Evolutionary conservation across 2,113 vertebrate species (phyloP), one percentile per base, ranked within the genome.

Genomic region (Pristiophorus japonicus): DNA sequence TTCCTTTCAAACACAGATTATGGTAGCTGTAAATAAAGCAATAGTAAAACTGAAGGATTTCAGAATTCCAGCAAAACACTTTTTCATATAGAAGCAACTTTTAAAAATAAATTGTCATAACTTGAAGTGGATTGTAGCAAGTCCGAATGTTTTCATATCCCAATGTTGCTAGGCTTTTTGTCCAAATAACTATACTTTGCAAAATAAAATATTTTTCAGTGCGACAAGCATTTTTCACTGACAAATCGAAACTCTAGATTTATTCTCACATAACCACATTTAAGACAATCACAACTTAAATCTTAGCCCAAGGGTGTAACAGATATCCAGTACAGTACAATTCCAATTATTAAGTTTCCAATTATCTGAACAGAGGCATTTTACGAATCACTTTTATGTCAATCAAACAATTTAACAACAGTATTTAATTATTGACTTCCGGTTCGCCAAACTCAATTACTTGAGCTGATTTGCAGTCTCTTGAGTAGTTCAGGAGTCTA

Each of bases 391-490:
- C 93, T 51, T 67, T 94, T 70, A 73, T 67, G 65, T 94, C 66
- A 70, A 70, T 73, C 93, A 94, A 73, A 70, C 66, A 94, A 94
- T 94, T 94, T 94, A 94, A 94, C 65, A 73, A 94, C 65, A 94
- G 66, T 94, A 94, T 94, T 94, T 94, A 94, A 73, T 94, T 93
- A 94, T 70, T 67, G 93, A 94, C 65, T 94, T 94, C 93, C 45
- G 42, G 93, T 70, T 94, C 70, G 93, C 93, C 42, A 94, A 90
- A 73, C 93, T 94, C 93, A 94, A 94, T 94, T 94, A 73, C 65
- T 47, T 73, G 65, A 94, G 73, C 93, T 70, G 93, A 94, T 70
- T 94, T 94, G 65, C 45, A 73, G 65, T 94, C 93, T 66, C 93
- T 51, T 70, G 93, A 94, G 93, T 70, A 51, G 27, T 59, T 70